Percentiles rank a stretch among this genome's conserved stretches.
Evolutionary conservation across 1,140 invertebrate genomes (phyloP).

Genomic region (Brachionus koreanus): DNA sequence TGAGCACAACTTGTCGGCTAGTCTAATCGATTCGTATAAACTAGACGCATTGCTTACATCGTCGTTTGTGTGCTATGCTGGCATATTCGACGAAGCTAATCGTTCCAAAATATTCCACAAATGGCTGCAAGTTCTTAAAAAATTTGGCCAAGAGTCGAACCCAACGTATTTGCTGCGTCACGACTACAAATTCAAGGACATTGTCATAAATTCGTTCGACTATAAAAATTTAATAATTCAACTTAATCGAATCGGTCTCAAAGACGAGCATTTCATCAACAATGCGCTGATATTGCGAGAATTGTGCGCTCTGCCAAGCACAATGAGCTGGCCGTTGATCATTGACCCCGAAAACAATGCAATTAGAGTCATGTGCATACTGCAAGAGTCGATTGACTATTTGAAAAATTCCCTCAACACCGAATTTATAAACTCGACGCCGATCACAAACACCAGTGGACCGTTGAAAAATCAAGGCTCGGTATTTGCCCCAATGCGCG

Average conservation of each 20-base stretch:
- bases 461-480: neutral
- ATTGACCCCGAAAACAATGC: constrained; percentile 56
- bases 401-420: neutral
- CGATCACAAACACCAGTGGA: neutral
- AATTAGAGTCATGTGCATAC: constrained; percentile 49
- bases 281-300: constrained; percentile 55
- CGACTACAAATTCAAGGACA: constrained; percentile 48
- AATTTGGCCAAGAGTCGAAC: constrained; percentile 47
- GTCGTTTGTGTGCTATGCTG: constrained; percentile 54
- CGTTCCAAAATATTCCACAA: constrained; percentile 49
- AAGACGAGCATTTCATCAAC: constrained; percentile 54
- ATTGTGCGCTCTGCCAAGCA: constrained; percentile 49
- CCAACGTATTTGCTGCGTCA: constrained; percentile 47
- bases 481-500: neutral
- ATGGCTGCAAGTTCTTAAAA: constrained; percentile 48
- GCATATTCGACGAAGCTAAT: constrained; percentile 52
- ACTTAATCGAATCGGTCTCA: constrained; percentile 49
- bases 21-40: neutral
- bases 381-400: neutral
- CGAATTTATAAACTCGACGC: constrained; percentile 8
- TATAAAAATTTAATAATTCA: constrained; percentile 51
- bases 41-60: constrained; percentile 48
- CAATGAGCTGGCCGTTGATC: constrained; percentile 55
- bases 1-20: constrained; percentile 10
- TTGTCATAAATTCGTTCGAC: constrained; percentile 56